Evolutionary conservation across 1,140 invertebrate genomes (phyloP).

Genomic region (Aphelenchoides avenae): DNA sequence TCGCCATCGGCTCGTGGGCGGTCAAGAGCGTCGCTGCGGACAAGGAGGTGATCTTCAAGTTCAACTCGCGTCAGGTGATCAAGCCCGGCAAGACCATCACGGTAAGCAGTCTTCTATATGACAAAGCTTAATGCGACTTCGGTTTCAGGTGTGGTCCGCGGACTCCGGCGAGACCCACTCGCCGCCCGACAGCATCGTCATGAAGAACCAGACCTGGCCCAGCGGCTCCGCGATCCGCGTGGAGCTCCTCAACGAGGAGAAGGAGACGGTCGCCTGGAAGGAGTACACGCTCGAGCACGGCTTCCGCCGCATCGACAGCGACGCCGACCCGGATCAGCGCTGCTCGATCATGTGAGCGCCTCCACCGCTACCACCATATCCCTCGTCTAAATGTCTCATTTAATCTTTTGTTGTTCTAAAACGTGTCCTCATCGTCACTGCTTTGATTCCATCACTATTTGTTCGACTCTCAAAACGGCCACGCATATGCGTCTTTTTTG

Average conservation of each 20-base stretch:
- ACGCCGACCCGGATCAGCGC: slow-evolving; percentile 24
- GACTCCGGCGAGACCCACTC: slow-evolving; percentile 30
- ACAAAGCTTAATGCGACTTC: slow-evolving; percentile 7
- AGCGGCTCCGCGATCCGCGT: slow-evolving; percentile 32
- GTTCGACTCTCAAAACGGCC: too few species aligned
- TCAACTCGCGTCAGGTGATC: slow-evolving; percentile 36
- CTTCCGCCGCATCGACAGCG: slow-evolving; percentile 14
- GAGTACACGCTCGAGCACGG: slow-evolving; percentile 24
- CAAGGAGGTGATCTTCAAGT: slow-evolving; percentile 52
- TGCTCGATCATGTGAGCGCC: slow-evolving; percentile 46
- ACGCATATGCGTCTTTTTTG: too few species aligned
- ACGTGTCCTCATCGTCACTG: too few species aligned
- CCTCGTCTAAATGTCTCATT: too few species aligned
- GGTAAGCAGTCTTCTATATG: slow-evolving; percentile 28
- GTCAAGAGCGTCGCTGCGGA: slow-evolving; percentile 37
- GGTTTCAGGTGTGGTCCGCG: slow-evolving; percentile 34
- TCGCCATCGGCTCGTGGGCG: slow-evolving; percentile 38
- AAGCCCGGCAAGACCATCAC: slow-evolving; percentile 42
- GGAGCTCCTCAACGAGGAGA: slow-evolving; percentile 30
- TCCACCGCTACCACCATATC: too few species aligned
- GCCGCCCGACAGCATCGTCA: slow-evolving; percentile 36
- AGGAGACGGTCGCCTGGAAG: slow-evolving; percentile 20
- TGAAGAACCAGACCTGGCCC: slow-evolving; percentile 50
- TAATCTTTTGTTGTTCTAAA: too few species aligned
- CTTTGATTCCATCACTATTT: too few species aligned